phyloP scores from a whole-genome alignment of 2,888 invertebrate species.

The Germaria angustata region DNA sequence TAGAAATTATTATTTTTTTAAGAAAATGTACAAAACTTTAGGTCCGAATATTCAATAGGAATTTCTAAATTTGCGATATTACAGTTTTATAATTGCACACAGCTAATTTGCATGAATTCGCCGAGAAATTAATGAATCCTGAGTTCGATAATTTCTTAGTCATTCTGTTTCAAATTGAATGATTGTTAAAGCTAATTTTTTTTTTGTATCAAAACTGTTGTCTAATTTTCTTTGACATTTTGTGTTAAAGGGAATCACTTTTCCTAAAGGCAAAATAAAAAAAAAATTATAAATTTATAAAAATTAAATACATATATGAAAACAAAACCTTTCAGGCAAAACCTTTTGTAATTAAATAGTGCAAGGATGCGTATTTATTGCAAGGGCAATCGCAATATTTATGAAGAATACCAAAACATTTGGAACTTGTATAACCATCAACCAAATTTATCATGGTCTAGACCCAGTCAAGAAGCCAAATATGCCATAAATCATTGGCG shows the following conservation, averaged over 20 bases:
- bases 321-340: not conserved
- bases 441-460: constrained; percentile 71
- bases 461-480: constrained; percentile 40
- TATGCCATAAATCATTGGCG: constrained; percentile 71
- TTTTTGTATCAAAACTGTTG: not conserved
- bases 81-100: no score
- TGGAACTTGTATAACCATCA: constrained; percentile 69
- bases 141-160: no score
- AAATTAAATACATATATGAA: not conserved
- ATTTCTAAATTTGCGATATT: no score
- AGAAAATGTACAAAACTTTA: no score
- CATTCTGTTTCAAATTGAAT: no score
- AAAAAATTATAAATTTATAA: not conserved
- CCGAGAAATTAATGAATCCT: no score
- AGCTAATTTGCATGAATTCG: no score
- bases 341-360: no score
- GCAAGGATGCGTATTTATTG: constrained; percentile 73
- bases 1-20: no score
- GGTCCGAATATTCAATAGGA: no score
- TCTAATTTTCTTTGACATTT: not conserved
- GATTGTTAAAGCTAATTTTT: no score
- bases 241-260: not conserved
- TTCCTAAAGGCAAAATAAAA: not conserved
- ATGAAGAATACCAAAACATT: constrained; percentile 69
- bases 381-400: constrained; percentile 68